A percentile compares a stretch with the other conserved stretches of the same genome.
Evolutionary conservation across 2,797 vertebrate genomes (phyloP).

Genomic region (Hippoglossus hippoglossus): DNA sequence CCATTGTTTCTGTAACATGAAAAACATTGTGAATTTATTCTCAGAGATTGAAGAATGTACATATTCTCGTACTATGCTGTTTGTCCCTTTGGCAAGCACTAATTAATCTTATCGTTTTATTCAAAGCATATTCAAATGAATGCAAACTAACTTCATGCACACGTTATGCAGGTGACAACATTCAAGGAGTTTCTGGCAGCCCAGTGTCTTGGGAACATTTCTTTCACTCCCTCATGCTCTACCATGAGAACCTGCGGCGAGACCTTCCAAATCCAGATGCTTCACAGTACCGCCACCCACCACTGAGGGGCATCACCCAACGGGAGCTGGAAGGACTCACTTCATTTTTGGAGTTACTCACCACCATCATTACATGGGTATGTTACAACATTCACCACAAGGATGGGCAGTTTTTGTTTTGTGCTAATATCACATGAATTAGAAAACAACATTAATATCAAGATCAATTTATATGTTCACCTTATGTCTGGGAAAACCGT

Average conservation of each 20-base stretch:
- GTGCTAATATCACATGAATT: neutral
- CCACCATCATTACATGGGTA: constrained; percentile 95
- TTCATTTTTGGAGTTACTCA: constrained; percentile 93
- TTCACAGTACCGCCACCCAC: constrained; percentile 92
- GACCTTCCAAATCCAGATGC: constrained; percentile 93
- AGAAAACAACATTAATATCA: neutral
- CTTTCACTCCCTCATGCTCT: constrained; percentile 97
- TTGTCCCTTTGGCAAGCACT: too few relatives aligned
- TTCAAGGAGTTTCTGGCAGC: constrained; percentile 92
- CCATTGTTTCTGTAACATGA: neutral
- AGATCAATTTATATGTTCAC: neutral
- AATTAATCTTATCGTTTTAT: too few relatives aligned
- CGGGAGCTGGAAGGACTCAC: constrained; percentile 95
- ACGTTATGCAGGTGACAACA: constrained; percentile 88
- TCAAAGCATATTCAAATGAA: neutral
- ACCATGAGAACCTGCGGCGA: constrained; percentile 94
- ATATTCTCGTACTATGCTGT: too few relatives aligned
- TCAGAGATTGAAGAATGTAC: too few relatives aligned
- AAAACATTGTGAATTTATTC: too few relatives aligned
- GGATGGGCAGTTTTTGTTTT: too few relatives aligned
- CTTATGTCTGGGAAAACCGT: neutral
- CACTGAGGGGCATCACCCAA: constrained; percentile 96
- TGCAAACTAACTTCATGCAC: neutral
- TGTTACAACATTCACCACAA: neutral
- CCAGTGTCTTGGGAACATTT: constrained; percentile 99